These are phyloP conservation scores for Rhinoraja longicauda DNA, from an alignment of 2,797 vertebrate genomes.

Conservation along the genomic window DNA sequence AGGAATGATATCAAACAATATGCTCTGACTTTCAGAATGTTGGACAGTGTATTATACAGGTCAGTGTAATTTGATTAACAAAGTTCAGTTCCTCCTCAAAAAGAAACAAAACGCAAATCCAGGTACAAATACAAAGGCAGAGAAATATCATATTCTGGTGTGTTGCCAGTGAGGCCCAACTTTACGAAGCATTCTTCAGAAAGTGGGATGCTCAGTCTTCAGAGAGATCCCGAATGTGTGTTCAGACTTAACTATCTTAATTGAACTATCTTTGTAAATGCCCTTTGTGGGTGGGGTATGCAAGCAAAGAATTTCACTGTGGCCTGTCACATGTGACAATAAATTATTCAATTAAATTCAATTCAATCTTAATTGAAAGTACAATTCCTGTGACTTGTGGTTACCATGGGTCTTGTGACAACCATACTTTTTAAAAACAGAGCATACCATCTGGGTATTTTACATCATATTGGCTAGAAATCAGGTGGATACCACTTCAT, in stretches of 20 bases:
- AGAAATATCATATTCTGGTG: background rate
- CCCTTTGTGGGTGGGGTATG: no score
- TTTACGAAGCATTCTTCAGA: background rate
- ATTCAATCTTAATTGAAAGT: background rate
- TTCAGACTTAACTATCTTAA: background rate
- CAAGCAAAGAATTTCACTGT: no score
- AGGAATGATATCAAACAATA: background rate
- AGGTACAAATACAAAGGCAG: background rate
- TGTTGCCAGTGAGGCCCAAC: background rate
- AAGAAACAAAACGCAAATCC: background rate
- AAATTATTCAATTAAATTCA: no score
- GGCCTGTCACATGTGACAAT: no score
- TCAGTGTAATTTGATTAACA: slow-evolving; percentile 6
- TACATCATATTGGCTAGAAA: background rate
- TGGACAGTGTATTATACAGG: background rate
- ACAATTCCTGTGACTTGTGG: background rate
- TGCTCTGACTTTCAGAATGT: background rate
- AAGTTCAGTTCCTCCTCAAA: background rate
- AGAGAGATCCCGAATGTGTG: background rate
- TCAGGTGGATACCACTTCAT: background rate
- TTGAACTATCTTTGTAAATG: background rate
- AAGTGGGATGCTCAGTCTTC: background rate
- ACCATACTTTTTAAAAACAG: background rate
- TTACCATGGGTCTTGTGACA: background rate
- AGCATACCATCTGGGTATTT: background rate